phyloP scores from a whole-genome alignment of 2,797 vertebrate species.

The Cygnus olor region DNA sequence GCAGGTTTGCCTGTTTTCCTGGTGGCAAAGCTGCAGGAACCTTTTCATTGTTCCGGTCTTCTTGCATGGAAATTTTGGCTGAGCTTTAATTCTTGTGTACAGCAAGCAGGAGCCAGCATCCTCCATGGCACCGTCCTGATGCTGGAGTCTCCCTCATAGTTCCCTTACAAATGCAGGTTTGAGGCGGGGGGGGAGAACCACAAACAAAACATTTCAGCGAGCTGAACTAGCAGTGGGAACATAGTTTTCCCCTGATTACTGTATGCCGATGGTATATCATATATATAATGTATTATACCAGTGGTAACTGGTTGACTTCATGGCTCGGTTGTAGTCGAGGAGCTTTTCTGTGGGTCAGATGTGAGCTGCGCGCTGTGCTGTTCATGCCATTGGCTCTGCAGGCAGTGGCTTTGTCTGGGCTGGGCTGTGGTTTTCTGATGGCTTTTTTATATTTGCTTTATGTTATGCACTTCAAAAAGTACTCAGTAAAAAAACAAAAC shows the following conservation, averaged over 20 bases:
- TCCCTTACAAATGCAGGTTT: background rate
- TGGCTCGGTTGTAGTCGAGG: background rate
- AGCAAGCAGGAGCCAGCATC: background rate
- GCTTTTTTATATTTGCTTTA: background rate
- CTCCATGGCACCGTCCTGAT: background rate
- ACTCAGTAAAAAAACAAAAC: background rate
- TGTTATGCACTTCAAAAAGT: background rate
- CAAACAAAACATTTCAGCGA: background rate
- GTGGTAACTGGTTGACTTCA: background rate
- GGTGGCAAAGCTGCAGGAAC: background rate
- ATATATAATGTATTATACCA: too few relatives aligned
- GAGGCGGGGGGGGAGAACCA: background rate
- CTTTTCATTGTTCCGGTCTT: background rate
- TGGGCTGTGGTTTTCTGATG: background rate
- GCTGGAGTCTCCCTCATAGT: background rate
- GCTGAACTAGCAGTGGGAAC: background rate
- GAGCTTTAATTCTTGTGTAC: background rate
- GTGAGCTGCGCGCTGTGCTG: background rate
- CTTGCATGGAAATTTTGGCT: background rate
- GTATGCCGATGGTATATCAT: background rate
- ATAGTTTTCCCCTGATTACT: background rate
- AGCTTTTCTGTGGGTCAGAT: background rate
- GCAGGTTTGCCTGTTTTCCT: background rate
- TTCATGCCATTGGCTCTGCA: fast-evolving
- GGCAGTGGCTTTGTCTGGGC: background rate